Evolutionary conservation across 1,140 invertebrate genomes (phyloP).

Genomic region (Neocloeon triangulifer): DNA sequence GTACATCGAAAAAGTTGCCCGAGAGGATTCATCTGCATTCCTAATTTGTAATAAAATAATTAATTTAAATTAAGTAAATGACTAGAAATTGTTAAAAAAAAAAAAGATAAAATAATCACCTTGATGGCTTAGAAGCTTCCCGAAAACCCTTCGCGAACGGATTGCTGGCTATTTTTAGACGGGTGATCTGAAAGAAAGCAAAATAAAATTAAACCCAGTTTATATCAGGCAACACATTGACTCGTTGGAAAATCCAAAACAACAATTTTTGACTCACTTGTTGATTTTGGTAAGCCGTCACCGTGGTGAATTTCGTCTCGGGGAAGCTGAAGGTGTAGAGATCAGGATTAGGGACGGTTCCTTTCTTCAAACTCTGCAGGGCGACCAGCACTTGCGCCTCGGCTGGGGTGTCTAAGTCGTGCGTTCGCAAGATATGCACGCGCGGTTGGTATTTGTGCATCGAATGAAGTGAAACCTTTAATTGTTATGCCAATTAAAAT

Average conservation of each 20-base stretch:
- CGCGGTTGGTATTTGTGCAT: slow-evolving; percentile 29
- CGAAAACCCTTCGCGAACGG: slow-evolving; percentile 30
- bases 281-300: slow-evolving; percentile 36
- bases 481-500: not conserved
- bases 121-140: slow-evolving; percentile 19
- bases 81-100: no score
- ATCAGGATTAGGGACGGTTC: no score
- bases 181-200: slow-evolving; percentile 21
- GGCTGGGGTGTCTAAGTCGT: slow-evolving; percentile 5
- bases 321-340: slow-evolving; percentile 23
- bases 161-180: slow-evolving; percentile 29
- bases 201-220: not conserved
- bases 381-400: slow-evolving; percentile 12
- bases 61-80: no score
- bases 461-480: slow-evolving; percentile 25
- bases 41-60: no score
- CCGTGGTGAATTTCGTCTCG: slow-evolving; percentile 31
- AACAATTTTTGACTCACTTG: slow-evolving; percentile 20
- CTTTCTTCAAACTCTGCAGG: no score
- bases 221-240: no score
- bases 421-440: slow-evolving; percentile 17
- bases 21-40: no score
- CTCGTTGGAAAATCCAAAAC: no score
- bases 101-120: no score
- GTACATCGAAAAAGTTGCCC: no score